Evolutionary conservation across 2,113 vertebrate genomes (phyloP), one percentile per base, ranked within the genome.

Genomic region (Oncorhynchus nerka): DNA sequence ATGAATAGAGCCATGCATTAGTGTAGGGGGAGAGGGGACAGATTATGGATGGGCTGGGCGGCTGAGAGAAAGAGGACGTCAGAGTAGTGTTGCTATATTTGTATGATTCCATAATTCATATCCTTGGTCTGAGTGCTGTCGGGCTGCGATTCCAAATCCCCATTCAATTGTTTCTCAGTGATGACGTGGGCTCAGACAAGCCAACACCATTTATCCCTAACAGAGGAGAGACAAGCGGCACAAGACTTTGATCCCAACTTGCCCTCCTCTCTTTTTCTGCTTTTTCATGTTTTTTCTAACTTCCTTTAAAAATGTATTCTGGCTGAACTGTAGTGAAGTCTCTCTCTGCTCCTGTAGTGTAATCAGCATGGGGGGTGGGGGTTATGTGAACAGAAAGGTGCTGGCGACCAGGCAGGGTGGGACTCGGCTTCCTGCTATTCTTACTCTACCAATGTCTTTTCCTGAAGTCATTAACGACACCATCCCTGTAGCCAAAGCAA

Each of bases 311-410:
- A 3, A 19, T 13, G 22, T 16, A 0, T 16, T 62, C n/a, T 22
- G 19, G 59, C 6, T 61, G 59, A 61, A 15, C 49, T 51, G 11
- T 22, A 62, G 59, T 3, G 59, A 22, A 62, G 1, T 45, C 28
- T 32, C 19, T 62, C 20, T 62, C 55, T n/a, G 71, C 22, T 32
- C 20, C 30, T 78, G 76, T 75, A 55, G 1, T 76, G 82, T 83
- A 88, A 89, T 91, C 87, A 84, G 81, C 4, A 62, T 30, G 26
- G 75, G 70, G 22, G 24, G 24, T 1, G 24, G 61, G 61, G 22
- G 22, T 85, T 86, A 88, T 91, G 91, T 84, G 89, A 93, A 91
- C 87, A 92, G 91, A 92, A 92, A 92, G 83, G 88, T 88, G 85
- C 79, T 80, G 77, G 67, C 13, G 51, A 73, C 82, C 79, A 75